Evolutionary conservation across 2,113 vertebrate genomes (phyloP).

Genomic region (Semicossyphus pulcher): DNA sequence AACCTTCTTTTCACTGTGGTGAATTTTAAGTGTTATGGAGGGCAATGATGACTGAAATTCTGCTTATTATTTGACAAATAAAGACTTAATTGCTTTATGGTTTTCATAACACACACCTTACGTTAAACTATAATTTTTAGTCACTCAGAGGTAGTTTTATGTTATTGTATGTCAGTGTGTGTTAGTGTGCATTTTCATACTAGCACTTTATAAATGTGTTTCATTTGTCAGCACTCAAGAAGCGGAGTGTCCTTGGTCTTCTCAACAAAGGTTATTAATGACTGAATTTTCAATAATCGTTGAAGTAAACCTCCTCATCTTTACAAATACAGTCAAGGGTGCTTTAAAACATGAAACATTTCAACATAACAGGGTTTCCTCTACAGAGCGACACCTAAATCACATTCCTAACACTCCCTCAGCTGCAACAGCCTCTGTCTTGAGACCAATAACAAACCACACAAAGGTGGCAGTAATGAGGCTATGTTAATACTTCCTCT

Average conservation of each 20-base stretch:
- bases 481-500: conserved; percentile 7
- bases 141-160: not conserved
- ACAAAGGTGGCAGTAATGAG: conserved; percentile 5
- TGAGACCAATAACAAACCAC: conserved; percentile 1
- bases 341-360: conserved; percentile 25
- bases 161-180: no score
- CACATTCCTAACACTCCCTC: not conserved
- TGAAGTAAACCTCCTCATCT: not conserved
- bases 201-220: not conserved
- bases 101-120: no score
- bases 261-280: not conserved
- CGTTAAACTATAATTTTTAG: not conserved
- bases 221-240: conserved; percentile 12
- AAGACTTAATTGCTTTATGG: no score
- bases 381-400: conserved; percentile 10
- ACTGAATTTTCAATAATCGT: not conserved
- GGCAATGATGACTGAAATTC: no score
- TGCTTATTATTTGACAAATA: no score
- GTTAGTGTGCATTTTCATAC: not conserved
- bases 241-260: conserved; percentile 25
- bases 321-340: not conserved
- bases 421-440: not conserved
- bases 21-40: no score
- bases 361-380: not conserved
- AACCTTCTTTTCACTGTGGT: no score